These are phyloP conservation scores for Ophraella communa DNA, from an alignment of 2,888 invertebrate genomes.

Conservation along the genomic window DNA sequence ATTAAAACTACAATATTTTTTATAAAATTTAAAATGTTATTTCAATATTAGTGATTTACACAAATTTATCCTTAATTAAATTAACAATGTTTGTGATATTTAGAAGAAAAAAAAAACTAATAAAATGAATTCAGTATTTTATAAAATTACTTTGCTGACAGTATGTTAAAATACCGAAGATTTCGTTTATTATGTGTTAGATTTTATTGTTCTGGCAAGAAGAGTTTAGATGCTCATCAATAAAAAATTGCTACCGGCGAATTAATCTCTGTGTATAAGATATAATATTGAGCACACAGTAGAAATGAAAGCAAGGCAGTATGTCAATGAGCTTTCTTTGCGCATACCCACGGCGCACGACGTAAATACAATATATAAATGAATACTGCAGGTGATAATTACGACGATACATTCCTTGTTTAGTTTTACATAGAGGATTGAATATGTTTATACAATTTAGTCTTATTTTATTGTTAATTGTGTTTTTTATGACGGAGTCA, in stretches of 20 bases:
- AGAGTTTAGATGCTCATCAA: slow-evolving; percentile 2
- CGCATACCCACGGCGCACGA: slow-evolving; percentile 47
- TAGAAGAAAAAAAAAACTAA: too few species aligned
- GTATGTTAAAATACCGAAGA: not conserved
- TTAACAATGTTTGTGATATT: too few species aligned
- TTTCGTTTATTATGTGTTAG: not conserved
- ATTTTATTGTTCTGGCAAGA: not conserved
- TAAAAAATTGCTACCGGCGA: slow-evolving; percentile 41
- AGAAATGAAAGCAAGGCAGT: slow-evolving; percentile 63
- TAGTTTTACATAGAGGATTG: slow-evolving; percentile 33
- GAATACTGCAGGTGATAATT: slow-evolving; percentile 47
- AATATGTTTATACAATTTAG: slow-evolving; percentile 29
- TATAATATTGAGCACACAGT: slow-evolving; percentile 59
- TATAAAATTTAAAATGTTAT: too few species aligned
- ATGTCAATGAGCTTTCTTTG: slow-evolving; percentile 59
- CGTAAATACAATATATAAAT: slow-evolving; percentile 37
- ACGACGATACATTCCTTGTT: slow-evolving; percentile 40
- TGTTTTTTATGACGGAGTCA: not conserved
- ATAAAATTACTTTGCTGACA: not conserved
- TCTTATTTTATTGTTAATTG: slow-evolving; percentile 6
- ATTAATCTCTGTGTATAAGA: slow-evolving; percentile 54
- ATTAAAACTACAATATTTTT: too few species aligned
- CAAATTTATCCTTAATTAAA: not conserved
- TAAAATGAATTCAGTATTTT: too few species aligned
- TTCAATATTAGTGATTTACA: not conserved